Evolutionary conservation across 2,113 vertebrate species (phyloP).

Genomic region (Entelurus aequoreus): DNA sequence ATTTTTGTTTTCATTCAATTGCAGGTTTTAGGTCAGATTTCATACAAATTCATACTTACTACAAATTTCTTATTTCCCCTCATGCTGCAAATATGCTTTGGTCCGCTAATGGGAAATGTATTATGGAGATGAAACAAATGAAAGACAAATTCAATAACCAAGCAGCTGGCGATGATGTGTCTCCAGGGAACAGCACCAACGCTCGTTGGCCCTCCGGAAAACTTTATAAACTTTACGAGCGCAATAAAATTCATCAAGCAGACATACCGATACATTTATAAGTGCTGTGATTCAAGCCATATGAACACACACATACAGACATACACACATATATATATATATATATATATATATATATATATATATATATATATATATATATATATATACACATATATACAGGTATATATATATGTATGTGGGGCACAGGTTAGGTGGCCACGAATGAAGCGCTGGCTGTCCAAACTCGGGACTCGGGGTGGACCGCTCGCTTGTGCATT

Average conservation of each 20-base stretch:
- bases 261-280: background rate
- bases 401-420: no score
- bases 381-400: no score
- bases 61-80: no score
- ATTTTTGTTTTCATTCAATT: no score
- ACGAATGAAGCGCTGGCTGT: no score
- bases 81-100: background rate
- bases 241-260: slow-evolving; percentile 1
- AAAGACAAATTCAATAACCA: slow-evolving; percentile 8
- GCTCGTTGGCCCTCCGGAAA: background rate
- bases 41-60: no score
- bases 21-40: no score
- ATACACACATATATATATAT: background rate
- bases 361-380: no score
- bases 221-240: background rate
- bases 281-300: background rate
- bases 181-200: background rate
- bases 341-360: no score
- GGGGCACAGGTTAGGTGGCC: no score
- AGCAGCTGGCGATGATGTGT: slow-evolving; percentile 34
- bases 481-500: no score
- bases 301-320: background rate
- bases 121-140: slow-evolving; percentile 7
- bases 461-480: no score
- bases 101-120: slow-evolving; percentile 18